Evolutionary conservation across 2,888 invertebrate genomes (phyloP).

Genomic region (Acleris cristana): DNA sequence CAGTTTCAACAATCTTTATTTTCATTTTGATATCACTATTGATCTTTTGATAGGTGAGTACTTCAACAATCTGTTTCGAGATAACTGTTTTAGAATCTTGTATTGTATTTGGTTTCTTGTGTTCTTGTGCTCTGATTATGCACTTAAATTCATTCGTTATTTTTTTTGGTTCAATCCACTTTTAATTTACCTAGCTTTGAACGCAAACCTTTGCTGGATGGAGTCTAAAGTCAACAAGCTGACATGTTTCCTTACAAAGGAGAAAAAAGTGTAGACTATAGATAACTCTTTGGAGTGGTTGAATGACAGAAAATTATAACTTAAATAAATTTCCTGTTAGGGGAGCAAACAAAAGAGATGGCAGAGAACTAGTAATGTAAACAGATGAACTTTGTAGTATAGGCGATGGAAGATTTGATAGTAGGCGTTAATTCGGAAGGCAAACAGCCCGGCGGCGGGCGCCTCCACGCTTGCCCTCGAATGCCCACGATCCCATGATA

Average conservation of each 20-base stretch:
- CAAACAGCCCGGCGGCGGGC: constrained; percentile 50
- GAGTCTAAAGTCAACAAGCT: constrained; percentile 63
- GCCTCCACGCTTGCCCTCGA: constrained; percentile 11
- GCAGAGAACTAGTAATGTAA: constrained; percentile 68
- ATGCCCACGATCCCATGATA: neutral
- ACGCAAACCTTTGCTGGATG: constrained; percentile 40
- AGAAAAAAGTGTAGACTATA: constrained; percentile 51
- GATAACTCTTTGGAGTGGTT: constrained; percentile 63
- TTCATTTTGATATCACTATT: constrained; percentile 42
- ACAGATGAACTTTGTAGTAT: constrained; percentile 72
- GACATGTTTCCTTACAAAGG: constrained; percentile 56
- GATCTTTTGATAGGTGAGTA: constrained; percentile 34
- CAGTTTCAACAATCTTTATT: constrained; percentile 40
- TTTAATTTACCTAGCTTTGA: constrained; percentile 9
- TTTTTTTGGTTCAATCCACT: neutral
- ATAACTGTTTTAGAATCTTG: constrained; percentile 28
- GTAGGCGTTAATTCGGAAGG: constrained; percentile 68
- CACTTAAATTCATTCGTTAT: too few species aligned
- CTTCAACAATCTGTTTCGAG: constrained; percentile 25
- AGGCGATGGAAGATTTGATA: constrained; percentile 76
- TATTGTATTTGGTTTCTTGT: neutral
- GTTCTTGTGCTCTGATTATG: too few species aligned
- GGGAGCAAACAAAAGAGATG: constrained; percentile 70
- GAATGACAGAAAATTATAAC: constrained; percentile 81
- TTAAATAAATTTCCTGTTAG: constrained; percentile 82